Evolutionary conservation across 2,113 vertebrate genomes (phyloP).

Genomic region (Puma concolor): DNA sequence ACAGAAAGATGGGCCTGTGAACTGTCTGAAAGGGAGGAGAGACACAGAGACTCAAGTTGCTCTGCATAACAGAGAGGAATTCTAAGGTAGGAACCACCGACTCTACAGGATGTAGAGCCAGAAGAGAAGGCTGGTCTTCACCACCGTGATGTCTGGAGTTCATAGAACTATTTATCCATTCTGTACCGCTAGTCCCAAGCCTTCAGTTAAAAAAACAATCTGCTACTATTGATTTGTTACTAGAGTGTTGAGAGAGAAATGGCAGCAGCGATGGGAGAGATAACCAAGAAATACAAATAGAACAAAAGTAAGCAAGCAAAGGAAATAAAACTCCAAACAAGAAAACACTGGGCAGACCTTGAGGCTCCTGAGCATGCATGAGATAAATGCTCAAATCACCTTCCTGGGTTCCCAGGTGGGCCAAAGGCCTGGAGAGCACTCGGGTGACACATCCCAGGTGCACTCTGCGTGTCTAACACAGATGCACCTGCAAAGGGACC

Average conservation of each 20-base stretch:
- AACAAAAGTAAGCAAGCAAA: not conserved
- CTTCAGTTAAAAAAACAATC: not conserved
- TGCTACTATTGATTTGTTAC: not conserved
- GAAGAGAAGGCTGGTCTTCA: rapidly evolving
- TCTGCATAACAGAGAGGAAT: not conserved
- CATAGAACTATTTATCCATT: rapidly evolving
- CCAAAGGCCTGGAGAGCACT: rapidly evolving
- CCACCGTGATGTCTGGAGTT: too few species aligned
- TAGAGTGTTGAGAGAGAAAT: not conserved
- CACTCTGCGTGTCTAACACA: rapidly evolving
- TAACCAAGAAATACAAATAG: not conserved
- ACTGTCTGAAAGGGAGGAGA: too few species aligned
- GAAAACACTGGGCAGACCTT: too few species aligned
- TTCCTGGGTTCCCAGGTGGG: not conserved
- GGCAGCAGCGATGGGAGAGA: not conserved
- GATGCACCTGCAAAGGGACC: not conserved
- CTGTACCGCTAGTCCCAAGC: not conserved
- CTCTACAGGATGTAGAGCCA: not conserved
- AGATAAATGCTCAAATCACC: not conserved
- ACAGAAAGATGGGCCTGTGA: not conserved
- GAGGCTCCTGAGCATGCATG: not conserved
- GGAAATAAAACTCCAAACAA: not conserved
- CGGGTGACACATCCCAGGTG: not conserved
- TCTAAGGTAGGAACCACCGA: not conserved
- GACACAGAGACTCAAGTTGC: not conserved